Percentiles rank a stretch among this genome's conserved stretches.
Conservation (phyloP, 2,888 invertebrate species). For the Gymnocheta viridis region DNA sequence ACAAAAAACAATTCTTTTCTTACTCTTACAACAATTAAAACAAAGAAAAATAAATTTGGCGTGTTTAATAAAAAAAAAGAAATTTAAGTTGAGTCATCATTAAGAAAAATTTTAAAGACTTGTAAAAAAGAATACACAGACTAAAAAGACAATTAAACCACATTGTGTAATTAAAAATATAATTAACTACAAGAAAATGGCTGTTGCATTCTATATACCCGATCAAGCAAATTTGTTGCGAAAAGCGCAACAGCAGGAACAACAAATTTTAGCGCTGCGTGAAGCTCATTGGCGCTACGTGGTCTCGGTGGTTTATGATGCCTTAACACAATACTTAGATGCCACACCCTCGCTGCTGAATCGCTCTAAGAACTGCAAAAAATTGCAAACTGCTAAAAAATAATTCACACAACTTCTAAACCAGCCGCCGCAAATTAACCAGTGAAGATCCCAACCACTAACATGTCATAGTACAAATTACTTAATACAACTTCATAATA, state of each 20-base stretch:
- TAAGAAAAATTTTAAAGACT: conserved; percentile 21
- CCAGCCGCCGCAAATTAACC: not conserved
- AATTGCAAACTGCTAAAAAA: conserved; percentile 45
- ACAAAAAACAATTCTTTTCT: not conserved
- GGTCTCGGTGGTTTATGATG: conserved; percentile 75
- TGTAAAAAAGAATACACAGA: not conserved
- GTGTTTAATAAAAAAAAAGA: conserved; percentile 42
- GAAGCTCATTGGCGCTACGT: conserved; percentile 76
- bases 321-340: conserved; percentile 74
- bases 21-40: not conserved
- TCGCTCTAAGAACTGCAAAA: conserved; percentile 51
- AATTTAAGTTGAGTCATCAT: conserved; percentile 51
- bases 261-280: conserved; percentile 76
- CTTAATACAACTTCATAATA: conserved; percentile 16
- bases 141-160: conserved; percentile 32
- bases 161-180: conserved; percentile 61
- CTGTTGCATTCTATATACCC: conserved; percentile 79
- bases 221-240: conserved; percentile 78
- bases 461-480: conserved; percentile 67
- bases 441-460: conserved; percentile 47
- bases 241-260: conserved; percentile 77
- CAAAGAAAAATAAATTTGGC: conserved; percentile 45
- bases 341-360: conserved; percentile 27
- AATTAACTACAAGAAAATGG: conserved; percentile 73
- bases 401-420: not conserved